phyloP scores from a whole-genome alignment of 2,113 vertebrate genomes.

The Micromys minutus region DNA sequence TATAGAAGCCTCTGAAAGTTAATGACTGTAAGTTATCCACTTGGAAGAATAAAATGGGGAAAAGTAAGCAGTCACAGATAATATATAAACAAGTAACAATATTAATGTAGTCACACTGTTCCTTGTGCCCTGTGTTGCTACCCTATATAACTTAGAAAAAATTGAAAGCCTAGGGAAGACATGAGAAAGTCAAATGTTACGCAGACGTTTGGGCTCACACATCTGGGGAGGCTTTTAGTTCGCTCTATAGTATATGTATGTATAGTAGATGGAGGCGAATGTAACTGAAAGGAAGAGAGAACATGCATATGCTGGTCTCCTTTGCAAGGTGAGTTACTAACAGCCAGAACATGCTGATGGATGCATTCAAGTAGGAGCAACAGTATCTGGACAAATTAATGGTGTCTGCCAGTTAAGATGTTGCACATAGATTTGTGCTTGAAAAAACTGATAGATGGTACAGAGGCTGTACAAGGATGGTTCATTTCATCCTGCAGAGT shows the following conservation, averaged over 20 bases:
- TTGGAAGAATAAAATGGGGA: slow-evolving; percentile 78
- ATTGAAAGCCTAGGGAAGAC: slow-evolving; percentile 44
- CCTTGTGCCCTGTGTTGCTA: neutral
- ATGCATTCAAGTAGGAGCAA: neutral
- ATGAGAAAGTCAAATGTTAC: slow-evolving; percentile 35
- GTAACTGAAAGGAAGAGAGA: neutral
- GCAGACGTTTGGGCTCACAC: neutral
- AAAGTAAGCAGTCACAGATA: slow-evolving; percentile 66
- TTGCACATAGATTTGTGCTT: neutral
- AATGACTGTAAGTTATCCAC: slow-evolving; percentile 74
- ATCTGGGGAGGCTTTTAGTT: slow-evolving; percentile 21
- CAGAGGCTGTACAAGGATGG: neutral
- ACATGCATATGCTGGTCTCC: neutral
- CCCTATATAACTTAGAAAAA: slow-evolving; percentile 47
- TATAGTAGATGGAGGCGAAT: neutral
- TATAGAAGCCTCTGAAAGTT: slow-evolving; percentile 81
- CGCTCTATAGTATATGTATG: slow-evolving; percentile 34
- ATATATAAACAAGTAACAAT: slow-evolving; percentile 73
- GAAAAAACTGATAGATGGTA: neutral
- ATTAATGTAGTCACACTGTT: slow-evolving; percentile 37
- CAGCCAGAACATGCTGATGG: neutral
- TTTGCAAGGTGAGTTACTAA: neutral
- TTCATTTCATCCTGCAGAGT: neutral
- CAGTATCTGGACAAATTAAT: neutral
- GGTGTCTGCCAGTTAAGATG: neutral